Conservation (phyloP, 2,797 vertebrate species). For the Gallirallus australis region DNA sequence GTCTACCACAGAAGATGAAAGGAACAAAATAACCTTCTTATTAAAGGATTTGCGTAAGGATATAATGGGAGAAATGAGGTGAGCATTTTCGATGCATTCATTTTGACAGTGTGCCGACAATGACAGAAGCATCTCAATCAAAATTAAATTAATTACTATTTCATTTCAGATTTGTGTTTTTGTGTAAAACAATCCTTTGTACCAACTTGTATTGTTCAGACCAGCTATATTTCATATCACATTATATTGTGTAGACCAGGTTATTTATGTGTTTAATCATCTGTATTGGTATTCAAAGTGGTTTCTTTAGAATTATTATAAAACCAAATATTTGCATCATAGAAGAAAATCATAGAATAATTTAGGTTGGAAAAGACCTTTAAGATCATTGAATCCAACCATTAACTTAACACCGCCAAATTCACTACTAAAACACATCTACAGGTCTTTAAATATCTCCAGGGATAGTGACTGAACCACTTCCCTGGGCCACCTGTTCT, state of each 20-base stretch:
- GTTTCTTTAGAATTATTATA: background rate
- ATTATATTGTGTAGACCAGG: background rate
- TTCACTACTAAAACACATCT: too few species aligned
- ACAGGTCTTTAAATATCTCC: too few species aligned
- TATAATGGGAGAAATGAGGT: conserved; percentile 58
- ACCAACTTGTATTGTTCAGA: background rate
- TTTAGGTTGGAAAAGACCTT: too few species aligned
- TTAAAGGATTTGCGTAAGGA: background rate
- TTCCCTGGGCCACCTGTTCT: too few species aligned
- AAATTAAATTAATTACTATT: background rate
- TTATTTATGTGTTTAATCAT: background rate
- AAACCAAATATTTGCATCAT: background rate
- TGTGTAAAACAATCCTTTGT: background rate
- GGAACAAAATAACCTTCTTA: conserved; percentile 14
- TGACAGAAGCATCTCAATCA: background rate
- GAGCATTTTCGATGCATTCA: background rate
- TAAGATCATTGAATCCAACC: too few species aligned
- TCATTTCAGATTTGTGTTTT: background rate
- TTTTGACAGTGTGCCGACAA: background rate
- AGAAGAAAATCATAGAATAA: too few species aligned
- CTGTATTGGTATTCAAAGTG: background rate
- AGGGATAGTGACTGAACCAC: too few species aligned
- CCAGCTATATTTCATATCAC: background rate
- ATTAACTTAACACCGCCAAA: too few species aligned
- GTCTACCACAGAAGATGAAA: background rate